Evolutionary conservation across 2,797 vertebrate species (phyloP), one percentile per base, ranked within the genome.

Genomic region (Pteropus rufus): DNA sequence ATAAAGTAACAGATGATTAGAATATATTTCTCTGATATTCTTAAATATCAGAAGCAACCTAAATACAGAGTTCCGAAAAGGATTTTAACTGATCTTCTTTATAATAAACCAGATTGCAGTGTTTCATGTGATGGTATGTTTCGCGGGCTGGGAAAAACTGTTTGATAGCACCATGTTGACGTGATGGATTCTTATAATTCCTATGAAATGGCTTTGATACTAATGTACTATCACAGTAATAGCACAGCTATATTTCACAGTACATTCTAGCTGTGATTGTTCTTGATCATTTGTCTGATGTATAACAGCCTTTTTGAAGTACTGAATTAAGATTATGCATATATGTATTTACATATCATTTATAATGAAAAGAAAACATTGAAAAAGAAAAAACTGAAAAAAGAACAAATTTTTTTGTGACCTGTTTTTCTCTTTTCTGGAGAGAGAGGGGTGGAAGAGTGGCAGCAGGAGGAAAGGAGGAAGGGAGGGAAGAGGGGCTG

Each of bases 61-160:
- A 75, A 44, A n/a, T 79, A 24, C 9, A 80, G 46, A 76, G 8
- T 34, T 15, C 64, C 5, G 79, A 58, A 70, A 44, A 89, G 14
- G 18, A 91, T 91, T 41, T 92, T 67, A 69, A 58, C 29, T 31
- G n/a, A 58, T 89, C n/a, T 72, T 29, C 67, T 94, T 92, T 86
- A 58, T 81, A 58, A n/a, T 49, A 58, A n/a, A 52, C 49, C 3
- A 18, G 15, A 79, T 24, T 44, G 0, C 31, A 6, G 2, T 82
- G 58, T 41, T 64, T 91, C 19, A 5, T 24, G 7, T 70, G 29
- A 56, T 31, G n/a, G 54, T 58, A 21, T 34, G 54, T 9, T 64
- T 49, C 73, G 18, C 41, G 39, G 82, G 7, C 23, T 94, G 34
- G 76, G 31, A 83, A 81, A 39, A 79, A 76, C 18, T 75, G 5